Conservation (phyloP, 2,888 invertebrate species). For the Stratiomys singularior region DNA sequence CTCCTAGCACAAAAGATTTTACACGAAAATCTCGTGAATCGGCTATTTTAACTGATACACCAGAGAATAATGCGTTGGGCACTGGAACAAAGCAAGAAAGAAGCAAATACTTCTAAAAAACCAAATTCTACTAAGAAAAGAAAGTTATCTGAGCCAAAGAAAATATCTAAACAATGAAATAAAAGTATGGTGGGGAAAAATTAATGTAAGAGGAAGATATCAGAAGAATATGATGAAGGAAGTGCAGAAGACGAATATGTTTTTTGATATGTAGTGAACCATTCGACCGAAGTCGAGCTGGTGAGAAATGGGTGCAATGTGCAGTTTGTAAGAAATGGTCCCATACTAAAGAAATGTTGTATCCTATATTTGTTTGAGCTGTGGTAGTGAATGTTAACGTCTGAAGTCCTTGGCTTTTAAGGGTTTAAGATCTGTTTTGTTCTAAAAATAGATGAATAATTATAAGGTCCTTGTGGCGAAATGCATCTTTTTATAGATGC, state of each 20-base stretch:
- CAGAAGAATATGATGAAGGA: background rate
- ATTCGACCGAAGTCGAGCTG: background rate
- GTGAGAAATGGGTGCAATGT: background rate
- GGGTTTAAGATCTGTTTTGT: too few species aligned
- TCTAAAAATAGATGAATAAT: too few species aligned
- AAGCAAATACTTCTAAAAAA: background rate
- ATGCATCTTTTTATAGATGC: too few species aligned
- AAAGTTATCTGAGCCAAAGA: background rate
- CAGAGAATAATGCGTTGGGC: slow-evolving; percentile 12
- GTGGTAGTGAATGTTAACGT: too few species aligned
- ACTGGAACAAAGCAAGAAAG: background rate
- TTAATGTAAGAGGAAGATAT: background rate
- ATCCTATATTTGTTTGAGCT: too few species aligned
- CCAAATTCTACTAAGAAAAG: background rate
- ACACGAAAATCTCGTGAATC: too few species aligned
- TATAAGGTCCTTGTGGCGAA: too few species aligned
- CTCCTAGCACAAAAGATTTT: background rate
- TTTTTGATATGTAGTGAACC: background rate
- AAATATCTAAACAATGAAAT: background rate
- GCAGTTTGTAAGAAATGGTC: slow-evolving; percentile 7
- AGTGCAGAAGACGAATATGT: background rate
- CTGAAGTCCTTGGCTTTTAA: too few species aligned
- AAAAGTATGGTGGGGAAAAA: background rate
- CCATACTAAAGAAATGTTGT: background rate
- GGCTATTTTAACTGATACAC: slow-evolving; percentile 8